These are phyloP conservation scores for Volucella inflata DNA, from an alignment of 2,888 invertebrate genomes.

Conservation along the genomic window DNA sequence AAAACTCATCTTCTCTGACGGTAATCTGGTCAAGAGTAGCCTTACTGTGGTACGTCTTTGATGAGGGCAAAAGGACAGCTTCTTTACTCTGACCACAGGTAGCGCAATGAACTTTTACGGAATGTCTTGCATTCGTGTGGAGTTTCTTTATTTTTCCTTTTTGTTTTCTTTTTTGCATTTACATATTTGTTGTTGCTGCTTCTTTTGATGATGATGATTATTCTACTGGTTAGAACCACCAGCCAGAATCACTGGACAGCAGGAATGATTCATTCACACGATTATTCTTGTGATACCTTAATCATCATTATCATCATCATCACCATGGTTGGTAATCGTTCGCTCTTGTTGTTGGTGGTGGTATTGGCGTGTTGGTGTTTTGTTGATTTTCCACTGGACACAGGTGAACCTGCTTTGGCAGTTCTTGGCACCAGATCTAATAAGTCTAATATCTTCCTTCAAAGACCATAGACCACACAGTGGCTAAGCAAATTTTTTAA, in stretches of 20 bases:
- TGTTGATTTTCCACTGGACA: constrained; percentile 58
- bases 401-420: constrained; percentile 65
- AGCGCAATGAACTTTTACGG: constrained; percentile 70
- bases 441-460: constrained; percentile 41
- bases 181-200: constrained; percentile 14
- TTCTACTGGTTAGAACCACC: constrained; percentile 55
- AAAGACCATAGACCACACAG: constrained; percentile 60
- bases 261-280: constrained; percentile 67
- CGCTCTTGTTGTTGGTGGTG: constrained; percentile 22
- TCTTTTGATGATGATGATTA: constrained; percentile 35
- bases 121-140: constrained; percentile 59
- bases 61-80: constrained; percentile 55
- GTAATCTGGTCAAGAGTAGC: constrained; percentile 57
- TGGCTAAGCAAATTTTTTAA: constrained; percentile 66
- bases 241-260: constrained; percentile 35
- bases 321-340: not conserved
- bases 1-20: constrained; percentile 41
- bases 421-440: constrained; percentile 53
- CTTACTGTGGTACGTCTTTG: constrained; percentile 41
- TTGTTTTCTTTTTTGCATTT: constrained; percentile 7
- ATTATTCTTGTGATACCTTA: constrained; percentile 68
- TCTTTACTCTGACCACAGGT: constrained; percentile 59
- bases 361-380: constrained; percentile 17
- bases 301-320: constrained; percentile 56
- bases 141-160: constrained; percentile 13